Base-by-base conservation (phyloP, 2,797 vertebrate species). In the Myripristis jacobus region DNA sequence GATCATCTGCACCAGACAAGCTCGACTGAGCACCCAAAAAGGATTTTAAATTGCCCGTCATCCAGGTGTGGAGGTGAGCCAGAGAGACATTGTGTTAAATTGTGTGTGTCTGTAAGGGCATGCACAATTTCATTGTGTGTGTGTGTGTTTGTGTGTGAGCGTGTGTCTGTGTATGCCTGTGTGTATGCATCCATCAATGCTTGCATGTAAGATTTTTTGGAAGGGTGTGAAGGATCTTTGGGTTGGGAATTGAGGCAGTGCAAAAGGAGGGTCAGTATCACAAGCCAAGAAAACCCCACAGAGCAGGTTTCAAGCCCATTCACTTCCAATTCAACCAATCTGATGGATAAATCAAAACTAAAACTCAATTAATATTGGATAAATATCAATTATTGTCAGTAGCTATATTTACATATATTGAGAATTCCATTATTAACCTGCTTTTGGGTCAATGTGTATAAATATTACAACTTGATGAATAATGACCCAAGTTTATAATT, bases 271-370 rank as follows among this genome's bases (percentile, higher is more conserved):
- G 55, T 71, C 3, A 43, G 47, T 56, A 64, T 44, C 71, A 76
- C 31, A 69, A 63, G 18, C 24, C 25, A 73, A 72, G 24, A 60
- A 73, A 65, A 73, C 9, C 3, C 41, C 50, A 53, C 12, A 24
- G 31, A 57, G 75, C 77, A 80, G 87, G 62, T 77, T 85, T 87
- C 70, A 74, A 81, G 75, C 18, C 57, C 4, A 15, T 80, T 83
- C 83, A 83, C 79, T 71, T 86, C 44, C 79, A 86, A 12, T 73
- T 69, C 70, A 60, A 73, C 54, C 70, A 27, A 31, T 46, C 57
- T 50, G 54, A 5, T n/a, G 25, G 15, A 27, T n/a, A 36, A 36
- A 41, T 41, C 38, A 41, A 41, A 15, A 41, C 38, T 41, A 13
- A 0, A 15, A 13, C 0, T 41, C 11, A 41, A 15, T 41, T 41